Base-by-base conservation (phyloP, 2,888 invertebrate genomes). In the Stratiomys singularior region DNA sequence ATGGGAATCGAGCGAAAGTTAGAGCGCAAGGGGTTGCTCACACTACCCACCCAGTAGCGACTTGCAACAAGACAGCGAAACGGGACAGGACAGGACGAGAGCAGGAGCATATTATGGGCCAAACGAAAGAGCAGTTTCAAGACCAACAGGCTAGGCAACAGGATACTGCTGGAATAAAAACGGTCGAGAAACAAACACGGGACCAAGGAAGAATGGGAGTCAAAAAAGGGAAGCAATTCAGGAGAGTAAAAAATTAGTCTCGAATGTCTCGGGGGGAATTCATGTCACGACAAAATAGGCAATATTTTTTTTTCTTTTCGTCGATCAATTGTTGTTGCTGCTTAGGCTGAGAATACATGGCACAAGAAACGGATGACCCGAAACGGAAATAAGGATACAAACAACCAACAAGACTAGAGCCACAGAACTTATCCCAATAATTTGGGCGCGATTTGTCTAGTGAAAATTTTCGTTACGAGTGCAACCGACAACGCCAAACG, bases 1-100 rank as follows among this genome's bases (percentile, higher is more conserved):
- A 74, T 74, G 74, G 52, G 74, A 37, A 60, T 25, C 44, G 74
- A 74, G 23, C 60, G 74, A 74, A 74, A 74, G 74, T 58, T 74
- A 60, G 18, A 30, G 37, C 56, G 27, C 72, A 72, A 69, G 69
- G 66, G 37, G 30, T 37, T 18, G n/a, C 66, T 66, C 28, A 18
- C 4, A 28, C 18, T 66, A 2, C 9, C 37, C 37, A 9, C 37
- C 37, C 37, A 37, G 37, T 37, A 5, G 37, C 9, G 37, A 37
- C 9, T 37, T 37, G 37, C 37, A 9, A 5, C 37, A 5, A 9
- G 37, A 5, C 37, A n/a, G n/a, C n/a, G n/a, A n/a, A n/a, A n/a
- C 44, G 7, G 44, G 44, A 44, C 13, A 9, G 44, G 13, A 13
- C 27, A 60, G 60, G 11, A 25, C 13, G 18, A 23, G 60, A 18